Evolutionary conservation across 2,113 vertebrate genomes (phyloP).

Genomic region (Poeciliopsis turrubarensis): DNA sequence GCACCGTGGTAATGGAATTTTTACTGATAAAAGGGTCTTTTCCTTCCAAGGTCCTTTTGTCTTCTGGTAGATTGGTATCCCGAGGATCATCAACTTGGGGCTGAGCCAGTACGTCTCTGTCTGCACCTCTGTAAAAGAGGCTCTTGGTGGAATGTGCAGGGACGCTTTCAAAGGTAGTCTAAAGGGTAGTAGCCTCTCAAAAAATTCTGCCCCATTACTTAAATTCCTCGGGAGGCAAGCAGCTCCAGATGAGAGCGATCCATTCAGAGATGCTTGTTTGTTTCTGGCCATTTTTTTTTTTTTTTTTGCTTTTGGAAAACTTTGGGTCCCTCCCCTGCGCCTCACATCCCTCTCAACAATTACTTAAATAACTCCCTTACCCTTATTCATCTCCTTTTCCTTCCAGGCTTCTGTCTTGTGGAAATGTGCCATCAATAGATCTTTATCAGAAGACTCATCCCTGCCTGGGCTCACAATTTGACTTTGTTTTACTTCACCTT

Average conservation of each 20-base stretch:
- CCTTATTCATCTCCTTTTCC: constrained; percentile 10
- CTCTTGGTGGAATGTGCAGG: constrained; percentile 46
- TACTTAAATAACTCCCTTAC: constrained; percentile 3
- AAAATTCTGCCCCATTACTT: constrained; percentile 58
- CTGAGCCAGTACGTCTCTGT: constrained; percentile 66
- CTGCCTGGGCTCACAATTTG: constrained; percentile 50
- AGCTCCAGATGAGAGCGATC: constrained; percentile 35
- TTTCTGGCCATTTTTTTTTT: neutral
- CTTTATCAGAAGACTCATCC: constrained; percentile 69
- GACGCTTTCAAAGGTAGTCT: constrained; percentile 42
- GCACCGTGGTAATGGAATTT: constrained; percentile 41
- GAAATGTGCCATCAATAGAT: constrained; percentile 69
- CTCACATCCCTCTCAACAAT: constrained; percentile 16
- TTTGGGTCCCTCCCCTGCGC: neutral
- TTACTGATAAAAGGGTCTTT: constrained; percentile 42
- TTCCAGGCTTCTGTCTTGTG: constrained; percentile 43
- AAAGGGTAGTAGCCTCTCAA: constrained; percentile 54
- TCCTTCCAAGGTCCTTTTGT: constrained; percentile 48
- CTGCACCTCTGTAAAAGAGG: constrained; percentile 60
- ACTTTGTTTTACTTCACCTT: constrained; percentile 70
- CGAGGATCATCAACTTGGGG: constrained; percentile 55
- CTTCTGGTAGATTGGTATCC: constrained; percentile 48
- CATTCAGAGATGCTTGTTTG: constrained; percentile 31
- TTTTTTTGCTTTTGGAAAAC: constrained; percentile 8
- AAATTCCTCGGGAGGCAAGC: constrained; percentile 57